A percentile compares a stretch with the other conserved stretches of the same genome.
These are phyloP conservation scores for Nilaparvata lugens DNA, from an alignment of 1,140 invertebrate genomes.

Conservation along the genomic window DNA sequence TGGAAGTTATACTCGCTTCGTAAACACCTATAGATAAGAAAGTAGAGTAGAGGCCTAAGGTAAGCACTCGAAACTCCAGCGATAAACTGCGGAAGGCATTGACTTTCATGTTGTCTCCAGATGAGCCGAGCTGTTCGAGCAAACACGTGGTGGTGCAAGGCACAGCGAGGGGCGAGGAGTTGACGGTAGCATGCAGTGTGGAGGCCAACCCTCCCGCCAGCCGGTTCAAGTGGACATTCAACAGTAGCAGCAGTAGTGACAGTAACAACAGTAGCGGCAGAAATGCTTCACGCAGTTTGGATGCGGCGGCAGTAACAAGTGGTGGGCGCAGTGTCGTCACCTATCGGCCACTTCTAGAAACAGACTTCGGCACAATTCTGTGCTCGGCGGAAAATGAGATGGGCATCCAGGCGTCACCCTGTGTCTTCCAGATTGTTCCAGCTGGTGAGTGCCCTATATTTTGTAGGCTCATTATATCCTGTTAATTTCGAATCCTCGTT, in stretches of 20 bases:
- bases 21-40: too few relatives aligned
- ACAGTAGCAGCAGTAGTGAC: constrained; percentile 43
- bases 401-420: constrained; percentile 42
- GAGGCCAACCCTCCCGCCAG: constrained; percentile 44
- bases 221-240: constrained; percentile 48
- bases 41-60: constrained; percentile 69
- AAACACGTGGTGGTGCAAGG: constrained; percentile 42
- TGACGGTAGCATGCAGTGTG: constrained; percentile 45
- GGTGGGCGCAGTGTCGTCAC: constrained; percentile 36
- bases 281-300: constrained; percentile 20
- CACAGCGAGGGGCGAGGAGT: constrained; percentile 45
- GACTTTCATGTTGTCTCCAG: constrained; percentile 45
- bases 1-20: too few relatives aligned
- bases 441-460: constrained; percentile 38
- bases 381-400: constrained; percentile 47
- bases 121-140: constrained; percentile 41
- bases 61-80: constrained; percentile 52
- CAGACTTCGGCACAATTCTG: constrained; percentile 46
- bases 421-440: constrained; percentile 46
- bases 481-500: too few relatives aligned
- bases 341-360: constrained; percentile 40
- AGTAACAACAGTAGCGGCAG: constrained; percentile 30
- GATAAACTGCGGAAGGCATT: constrained; percentile 62
- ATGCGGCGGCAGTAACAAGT: constrained; percentile 14
- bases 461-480: too few relatives aligned